Evolutionary conservation across 2,888 invertebrate species (phyloP).

Genomic region (Limnephilus marmoratus): DNA sequence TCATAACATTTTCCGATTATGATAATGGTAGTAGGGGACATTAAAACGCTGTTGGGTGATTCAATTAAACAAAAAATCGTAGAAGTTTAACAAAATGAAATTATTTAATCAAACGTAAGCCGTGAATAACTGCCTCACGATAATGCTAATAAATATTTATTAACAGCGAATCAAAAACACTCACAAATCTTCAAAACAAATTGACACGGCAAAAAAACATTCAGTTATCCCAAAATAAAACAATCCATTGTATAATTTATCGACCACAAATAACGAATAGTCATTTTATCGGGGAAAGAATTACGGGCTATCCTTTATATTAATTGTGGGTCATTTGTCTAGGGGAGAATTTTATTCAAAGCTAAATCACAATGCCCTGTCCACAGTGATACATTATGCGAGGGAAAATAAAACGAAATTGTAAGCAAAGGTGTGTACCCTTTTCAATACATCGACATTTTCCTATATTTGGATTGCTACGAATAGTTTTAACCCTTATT

Average conservation of each 20-base stretch:
- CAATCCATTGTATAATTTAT: slow-evolving; percentile 48
- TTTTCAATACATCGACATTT: neutral
- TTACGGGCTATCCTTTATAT: slow-evolving; percentile 49
- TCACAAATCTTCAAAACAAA: slow-evolving; percentile 43
- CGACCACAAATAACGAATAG: slow-evolving; percentile 50
- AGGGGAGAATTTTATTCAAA: slow-evolving; percentile 53
- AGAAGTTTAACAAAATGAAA: too few species aligned
- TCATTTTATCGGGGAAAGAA: slow-evolving; percentile 51
- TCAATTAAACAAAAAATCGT: too few species aligned
- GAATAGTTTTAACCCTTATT: neutral
- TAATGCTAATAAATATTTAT: neutral
- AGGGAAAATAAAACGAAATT: slow-evolving; percentile 27
- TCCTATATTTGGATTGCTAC: neutral
- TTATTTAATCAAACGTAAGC: neutral
- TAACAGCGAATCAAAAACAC: neutral
- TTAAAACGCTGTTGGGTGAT: too few species aligned
- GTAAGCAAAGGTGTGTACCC: neutral
- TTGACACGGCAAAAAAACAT: slow-evolving; percentile 39
- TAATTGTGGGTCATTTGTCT: slow-evolving; percentile 47
- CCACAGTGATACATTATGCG: slow-evolving; percentile 43
- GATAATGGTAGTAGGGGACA: too few species aligned
- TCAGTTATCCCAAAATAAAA: slow-evolving; percentile 36
- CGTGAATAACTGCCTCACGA: neutral
- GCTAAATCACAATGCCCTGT: slow-evolving; percentile 29
- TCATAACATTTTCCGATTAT: too few species aligned